Conservation (phyloP, 2,888 invertebrate genomes). For the Chrysolina haemoptera region DNA sequence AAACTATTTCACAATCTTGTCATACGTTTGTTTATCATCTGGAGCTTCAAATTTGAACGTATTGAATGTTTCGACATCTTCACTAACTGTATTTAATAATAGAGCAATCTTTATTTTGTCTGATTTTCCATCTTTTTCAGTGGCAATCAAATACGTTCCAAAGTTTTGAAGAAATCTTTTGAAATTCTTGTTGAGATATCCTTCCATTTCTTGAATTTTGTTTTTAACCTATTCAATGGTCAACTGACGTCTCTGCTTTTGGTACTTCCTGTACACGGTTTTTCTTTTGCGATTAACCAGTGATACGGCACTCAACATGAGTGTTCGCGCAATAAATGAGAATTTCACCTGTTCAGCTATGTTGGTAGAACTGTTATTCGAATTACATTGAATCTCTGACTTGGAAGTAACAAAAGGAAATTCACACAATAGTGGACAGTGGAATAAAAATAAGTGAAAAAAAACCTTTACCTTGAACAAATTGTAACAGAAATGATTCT, state of each 20-base stretch:
- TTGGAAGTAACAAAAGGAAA: too few relatives aligned
- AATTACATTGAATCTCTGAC: too few relatives aligned
- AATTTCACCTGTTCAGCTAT: too few relatives aligned
- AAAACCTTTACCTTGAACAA: too few relatives aligned
- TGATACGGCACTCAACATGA: too few relatives aligned
- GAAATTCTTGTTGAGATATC: conserved; percentile 18
- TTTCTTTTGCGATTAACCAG: neutral
- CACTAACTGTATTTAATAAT: conserved; percentile 21
- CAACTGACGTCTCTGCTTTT: conserved; percentile 4
- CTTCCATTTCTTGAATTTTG: too few relatives aligned
- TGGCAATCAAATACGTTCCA: conserved; percentile 20
- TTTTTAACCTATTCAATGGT: neutral
- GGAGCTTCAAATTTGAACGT: conserved; percentile 26
- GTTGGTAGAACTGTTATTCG: too few relatives aligned
- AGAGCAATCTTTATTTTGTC: conserved; percentile 29
- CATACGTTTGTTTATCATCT: conserved; percentile 9
- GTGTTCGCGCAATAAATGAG: too few relatives aligned
- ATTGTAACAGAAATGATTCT: too few relatives aligned
- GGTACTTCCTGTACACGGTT: conserved; percentile 1
- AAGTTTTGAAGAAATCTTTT: conserved; percentile 24
- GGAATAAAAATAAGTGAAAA: too few relatives aligned
- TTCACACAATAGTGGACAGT: too few relatives aligned
- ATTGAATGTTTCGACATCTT: conserved; percentile 27
- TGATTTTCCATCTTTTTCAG: too few relatives aligned
- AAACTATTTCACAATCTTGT: conserved; percentile 25